phyloP scores from a whole-genome alignment of 2,797 vertebrate genomes.

The Microctenopoma steveboyesi region DNA sequence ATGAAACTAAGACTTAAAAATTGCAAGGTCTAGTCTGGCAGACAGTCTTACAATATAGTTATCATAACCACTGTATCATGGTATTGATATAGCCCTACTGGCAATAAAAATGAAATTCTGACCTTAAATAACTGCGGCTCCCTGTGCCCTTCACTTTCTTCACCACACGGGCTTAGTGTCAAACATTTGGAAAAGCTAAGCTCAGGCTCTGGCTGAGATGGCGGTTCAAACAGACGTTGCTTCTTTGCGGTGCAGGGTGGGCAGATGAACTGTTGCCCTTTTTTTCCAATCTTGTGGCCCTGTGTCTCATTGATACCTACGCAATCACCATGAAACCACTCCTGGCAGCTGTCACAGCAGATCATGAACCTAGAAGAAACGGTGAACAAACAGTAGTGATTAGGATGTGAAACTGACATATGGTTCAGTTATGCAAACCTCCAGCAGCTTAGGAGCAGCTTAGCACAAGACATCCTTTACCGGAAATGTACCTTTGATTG shows the following conservation, averaged over 20 bases:
- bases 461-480: slow-evolving; percentile 18
- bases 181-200: slow-evolving; percentile 42
- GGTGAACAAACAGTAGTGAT: slow-evolving; percentile 25
- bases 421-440: slow-evolving; percentile 45
- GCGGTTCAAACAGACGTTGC: slow-evolving; percentile 44
- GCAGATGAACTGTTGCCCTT: slow-evolving; percentile 90
- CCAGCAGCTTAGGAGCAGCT: neutral
- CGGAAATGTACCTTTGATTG: slow-evolving; percentile 87
- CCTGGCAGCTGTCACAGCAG: slow-evolving; percentile 92
- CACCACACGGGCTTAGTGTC: slow-evolving; percentile 71
- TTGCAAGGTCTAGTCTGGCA: no score
- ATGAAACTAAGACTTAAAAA: no score
- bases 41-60: no score
- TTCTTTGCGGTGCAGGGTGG: slow-evolving; percentile 86
- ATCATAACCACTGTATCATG: no score
- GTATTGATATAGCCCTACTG: no score
- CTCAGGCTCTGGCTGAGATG: slow-evolving; percentile 33
- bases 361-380: slow-evolving; percentile 91
- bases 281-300: slow-evolving; percentile 85
- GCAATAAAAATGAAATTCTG: slow-evolving; percentile 59
- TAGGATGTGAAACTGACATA: slow-evolving; percentile 52
- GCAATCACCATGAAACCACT: slow-evolving; percentile 94
- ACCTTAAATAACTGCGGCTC: slow-evolving; percentile 87
- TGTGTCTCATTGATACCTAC: slow-evolving; percentile 89
- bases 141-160: slow-evolving; percentile 71